Evolutionary conservation across 2,797 vertebrate species (phyloP), one percentile per base, ranked within the genome.

Genomic region (Etheostoma perlongum): DNA sequence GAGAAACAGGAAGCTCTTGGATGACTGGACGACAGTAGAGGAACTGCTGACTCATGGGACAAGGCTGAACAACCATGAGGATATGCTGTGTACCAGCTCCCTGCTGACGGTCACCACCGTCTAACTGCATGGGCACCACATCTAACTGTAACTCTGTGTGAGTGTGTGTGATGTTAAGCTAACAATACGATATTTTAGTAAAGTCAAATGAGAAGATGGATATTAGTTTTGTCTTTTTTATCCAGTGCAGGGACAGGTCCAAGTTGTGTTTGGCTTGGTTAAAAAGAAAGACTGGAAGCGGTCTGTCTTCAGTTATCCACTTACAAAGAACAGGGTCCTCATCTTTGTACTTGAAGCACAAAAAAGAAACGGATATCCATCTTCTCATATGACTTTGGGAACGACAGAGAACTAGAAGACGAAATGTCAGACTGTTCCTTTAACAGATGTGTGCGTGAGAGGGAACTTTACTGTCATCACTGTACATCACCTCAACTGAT

Each of bases 1-100:
- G 83, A 92, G 93, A 74, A 95, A 95, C 90, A 92, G 93, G 83
- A 96, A 95, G 91, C 74, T 95, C 79, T 81, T 95, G 73, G 95
- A 95, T 42, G 95, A 95, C 81, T 95, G 94, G 94, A 95, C 94
- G 9, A 95, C 95, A 5, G 94, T 95, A 44, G 95, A 96, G 89
- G 95, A 96, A 87, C 93, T 96, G 74, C 92, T 95, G 83, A 92
- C 91, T 78, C 94, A 95, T 0, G 87, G 95, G n/a, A 95, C 87
- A 27, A 89, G 93, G 68, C 85, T 94, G 33, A 81, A 94, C 51
- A 86, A 84, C 54, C 81, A 88, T 12, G 94, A 94, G n/a, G 89
- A 92, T 51, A 79, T 88, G 52, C 77, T 93, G 72, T 91, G 93
- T 75, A 83, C 92, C 52, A 92, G 94, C 74, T 95, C 95, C 13